Base-by-base conservation (phyloP, 2,113 vertebrate genomes). In the Rhinolophus ferrumequinum region DNA sequence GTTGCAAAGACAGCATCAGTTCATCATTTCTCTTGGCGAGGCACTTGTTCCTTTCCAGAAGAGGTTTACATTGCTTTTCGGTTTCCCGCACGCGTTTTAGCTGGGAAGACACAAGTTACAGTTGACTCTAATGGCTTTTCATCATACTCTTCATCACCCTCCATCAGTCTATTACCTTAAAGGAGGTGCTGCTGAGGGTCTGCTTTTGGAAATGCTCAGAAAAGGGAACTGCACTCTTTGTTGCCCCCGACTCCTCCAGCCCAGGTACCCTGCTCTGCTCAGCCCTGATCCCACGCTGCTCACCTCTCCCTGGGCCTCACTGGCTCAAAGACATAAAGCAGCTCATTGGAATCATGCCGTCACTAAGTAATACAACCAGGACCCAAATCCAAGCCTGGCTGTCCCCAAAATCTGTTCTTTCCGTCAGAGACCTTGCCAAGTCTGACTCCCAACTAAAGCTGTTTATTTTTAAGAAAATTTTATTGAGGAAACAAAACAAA, bases 41-140 rank as follows among this genome's bases (percentile, higher is more conserved):
- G 98, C 99, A 99, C 98, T 99, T 99, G 98, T 99, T 99, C 98
- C 99, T 99, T 96, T 99, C 99, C 98, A 99, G 98, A 98, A 99
- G 98, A 80, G 99, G 99, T 98, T 99, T 99, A 97, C 99, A 99
- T 95, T 99, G 99, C 93, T 99, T 99, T 98, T 99, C 99, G 10
- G 99, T 98, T 98, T 99, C 99, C 92, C 99, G 98, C 44, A 99
- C 99, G 54, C 99, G 99, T 98, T 99, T 99, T 96, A 99, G 96
- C 99, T 99, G 97, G 35, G 93, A 73, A 97, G 62, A 96, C 90
- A 98, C 3, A 87, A 91, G 13, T 52, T 6, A 92, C 11, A 19
- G 12, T 92, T 84, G 50, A 12, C 5, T 35, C 8, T n/a, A 75
- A 21, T 3, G 16, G 5, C 28, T 83, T 88, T 47, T 66, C 50